Evolutionary conservation across 2,797 vertebrate species (phyloP), one percentile per base, ranked within the genome.

Genomic region (Argentina silus): DNA sequence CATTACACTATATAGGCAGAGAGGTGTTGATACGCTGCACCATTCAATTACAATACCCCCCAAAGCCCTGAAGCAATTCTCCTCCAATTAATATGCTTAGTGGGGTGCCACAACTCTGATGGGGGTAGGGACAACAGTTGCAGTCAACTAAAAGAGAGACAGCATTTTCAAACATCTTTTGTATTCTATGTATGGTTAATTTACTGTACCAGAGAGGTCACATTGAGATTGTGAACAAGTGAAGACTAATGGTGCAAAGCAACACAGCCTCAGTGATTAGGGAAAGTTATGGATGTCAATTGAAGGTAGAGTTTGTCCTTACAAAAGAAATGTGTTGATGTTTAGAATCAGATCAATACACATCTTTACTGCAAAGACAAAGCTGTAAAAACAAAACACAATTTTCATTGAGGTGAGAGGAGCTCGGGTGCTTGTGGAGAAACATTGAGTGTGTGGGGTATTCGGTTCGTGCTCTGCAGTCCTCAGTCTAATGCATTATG

Each of bases 1-100:
- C 51, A 55, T 17, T 1, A 17, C 17, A n/a, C 5, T 55, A n/a
- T 14, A 15, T n/a, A n/a, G n/a, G n/a, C n/a, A n/a, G n/a, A n/a
- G n/a, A n/a, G n/a, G n/a, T n/a, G n/a, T n/a, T n/a, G n/a, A 55
- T n/a, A 55, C 51, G 77, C 81, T 85, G 51, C 57, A n/a, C 55
- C 21, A 61, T 84, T 87, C 89, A 88, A 88, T 89, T 85, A 80
- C 62, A 81, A 73, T 79, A 76, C 70, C 70, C 76, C 75, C 75
- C 44, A 47, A 86, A 86, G 77, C 82, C 81, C 80, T 63, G 45
- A 83, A 69, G 77, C 78, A 68, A 83, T 87, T 83, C 68, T 63
- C 67, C 77, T 53, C 42, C 72, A 79, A 85, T 88, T 57, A 80
- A 78, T 75, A 77, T 69, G 73, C 69, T 73, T 75, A 64, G 70